Base-by-base conservation (phyloP, 1,140 invertebrate species). In the Probaryconus sp. region DNA sequence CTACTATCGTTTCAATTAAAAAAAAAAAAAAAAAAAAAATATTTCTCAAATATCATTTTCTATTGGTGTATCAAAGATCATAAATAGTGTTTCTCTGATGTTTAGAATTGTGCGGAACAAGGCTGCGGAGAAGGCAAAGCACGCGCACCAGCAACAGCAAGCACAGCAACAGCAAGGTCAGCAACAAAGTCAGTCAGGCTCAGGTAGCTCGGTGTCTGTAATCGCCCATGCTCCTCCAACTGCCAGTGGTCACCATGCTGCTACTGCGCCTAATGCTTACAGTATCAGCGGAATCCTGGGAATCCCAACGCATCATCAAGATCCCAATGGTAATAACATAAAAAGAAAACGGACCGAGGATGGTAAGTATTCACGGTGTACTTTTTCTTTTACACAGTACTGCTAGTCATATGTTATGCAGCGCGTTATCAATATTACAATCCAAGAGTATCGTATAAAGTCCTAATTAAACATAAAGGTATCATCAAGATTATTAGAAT, bases 281-380 rank as follows among this genome's bases (percentile, higher is more conserved):
- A 96, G 95, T 87, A 98, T 97, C 88, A 97, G 96, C 85, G 96
- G 96, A n/a, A 97, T 97, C 84, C 90, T 97, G 13, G 96, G 96
- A 11, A 95, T 97, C 74, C 89, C 90, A 24, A 87, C 89, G 17
- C 92, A 93, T 67, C 93, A 94, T 84, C 92, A 91, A 78, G 92
- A 92, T 83, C 92, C 91, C 37, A 92, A 92, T 79, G 91, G 90
- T 61, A 93, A 92, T 81, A 91, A 87, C 75, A 91, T 91, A 81
- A 94, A 94, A 81, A 89, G 93, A 74, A 94, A 94, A 88, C 87
- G 92, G 55, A 89, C 92, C 65, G 91, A 93, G 45, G 91, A 92
- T 76, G 91, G 91, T 91, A 80, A 91, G 89, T 55, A 31, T 42
- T 5, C 24, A 26, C 35, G 43, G 13, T 16, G 18, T 33, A 26